A percentile compares a stretch with the other conserved stretches of the same genome.
Evolutionary conservation across 2,797 vertebrate genomes (phyloP).

Genomic region (Etheostoma nigrum): DNA sequence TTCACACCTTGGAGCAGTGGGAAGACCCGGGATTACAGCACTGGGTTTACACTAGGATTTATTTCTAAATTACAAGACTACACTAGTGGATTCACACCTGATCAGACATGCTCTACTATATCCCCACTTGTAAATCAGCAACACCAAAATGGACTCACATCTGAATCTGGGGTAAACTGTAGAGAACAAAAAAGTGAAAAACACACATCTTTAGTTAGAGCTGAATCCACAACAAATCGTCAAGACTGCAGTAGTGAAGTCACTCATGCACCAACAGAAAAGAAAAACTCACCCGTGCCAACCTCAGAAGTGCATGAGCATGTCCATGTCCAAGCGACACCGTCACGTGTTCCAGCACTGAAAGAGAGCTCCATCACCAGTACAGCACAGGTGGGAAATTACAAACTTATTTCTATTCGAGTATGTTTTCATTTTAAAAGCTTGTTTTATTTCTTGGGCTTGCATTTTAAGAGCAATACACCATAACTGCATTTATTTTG

Average conservation of each 20-base stretch:
- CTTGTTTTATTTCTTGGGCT: not conserved
- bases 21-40: slow-evolving; percentile 12
- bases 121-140: slow-evolving; percentile 16
- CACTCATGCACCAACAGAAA: not conserved
- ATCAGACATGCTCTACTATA: not conserved
- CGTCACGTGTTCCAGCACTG: slow-evolving; percentile 29
- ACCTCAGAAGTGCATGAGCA: slow-evolving; percentile 25
- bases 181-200: slow-evolving; percentile 18
- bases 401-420: not conserved
- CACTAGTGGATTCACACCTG: slow-evolving; percentile 8
- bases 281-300: slow-evolving; percentile 44
- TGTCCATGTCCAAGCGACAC: not conserved
- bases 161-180: not conserved
- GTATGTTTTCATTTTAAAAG: not conserved
- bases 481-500: not conserved
- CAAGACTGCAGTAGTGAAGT: slow-evolving; percentile 19
- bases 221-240: slow-evolving; percentile 21
- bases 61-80: slow-evolving; percentile 42
- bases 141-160: slow-evolving; percentile 39
- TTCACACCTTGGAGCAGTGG: slow-evolving; percentile 62
- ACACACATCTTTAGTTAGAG: not conserved
- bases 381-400: slow-evolving; percentile 52
- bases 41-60: slow-evolving; percentile 29
- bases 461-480: not conserved
- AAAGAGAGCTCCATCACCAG: slow-evolving; percentile 21